These are phyloP conservation scores for Phalloptychus januarius DNA, from an alignment of 2,797 vertebrate genomes.

Conservation along the genomic window DNA sequence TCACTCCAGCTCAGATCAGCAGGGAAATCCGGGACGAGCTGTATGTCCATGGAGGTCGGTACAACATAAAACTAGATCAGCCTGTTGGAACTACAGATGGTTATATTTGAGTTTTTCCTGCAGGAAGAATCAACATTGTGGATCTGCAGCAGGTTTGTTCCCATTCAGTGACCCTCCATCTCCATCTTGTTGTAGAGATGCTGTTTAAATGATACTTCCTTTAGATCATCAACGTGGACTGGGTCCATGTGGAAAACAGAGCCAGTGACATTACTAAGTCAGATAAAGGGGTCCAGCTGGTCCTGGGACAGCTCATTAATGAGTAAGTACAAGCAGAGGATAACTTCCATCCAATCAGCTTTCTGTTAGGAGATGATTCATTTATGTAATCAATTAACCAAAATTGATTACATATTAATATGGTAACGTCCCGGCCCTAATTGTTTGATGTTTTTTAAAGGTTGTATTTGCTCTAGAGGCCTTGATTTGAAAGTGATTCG, in stretches of 20 bases:
- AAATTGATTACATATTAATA: no score
- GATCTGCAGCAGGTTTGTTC: slow-evolving; percentile 91
- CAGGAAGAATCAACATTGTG: slow-evolving; percentile 95
- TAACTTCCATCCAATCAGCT: background rate
- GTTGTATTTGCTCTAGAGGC: no score
- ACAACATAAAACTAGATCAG: background rate
- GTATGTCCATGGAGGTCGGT: slow-evolving; percentile 88
- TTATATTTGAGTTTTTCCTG: slow-evolving; percentile 6
- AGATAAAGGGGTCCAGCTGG: slow-evolving; percentile 86
- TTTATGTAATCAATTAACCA: no score
- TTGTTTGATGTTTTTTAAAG: no score
- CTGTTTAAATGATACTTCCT: slow-evolving; percentile 2
- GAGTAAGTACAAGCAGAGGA: slow-evolving; percentile 81
- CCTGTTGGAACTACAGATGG: background rate
- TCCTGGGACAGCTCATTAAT: slow-evolving; percentile 94
- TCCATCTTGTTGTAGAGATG: background rate
- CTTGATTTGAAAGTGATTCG: no score
- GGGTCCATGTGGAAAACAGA: slow-evolving; percentile 92
- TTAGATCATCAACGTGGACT: slow-evolving; percentile 93
- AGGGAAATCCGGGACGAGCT: slow-evolving; percentile 93
- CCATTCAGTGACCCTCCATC: background rate
- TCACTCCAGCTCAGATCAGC: slow-evolving; percentile 92
- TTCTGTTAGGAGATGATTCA: background rate
- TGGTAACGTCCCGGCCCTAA: no score
- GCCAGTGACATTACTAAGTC: slow-evolving; percentile 88